These are phyloP conservation scores for Lepidiolamprologus cunningtoni DNA, from an alignment of 2,113 vertebrate genomes.

Conservation along the genomic window DNA sequence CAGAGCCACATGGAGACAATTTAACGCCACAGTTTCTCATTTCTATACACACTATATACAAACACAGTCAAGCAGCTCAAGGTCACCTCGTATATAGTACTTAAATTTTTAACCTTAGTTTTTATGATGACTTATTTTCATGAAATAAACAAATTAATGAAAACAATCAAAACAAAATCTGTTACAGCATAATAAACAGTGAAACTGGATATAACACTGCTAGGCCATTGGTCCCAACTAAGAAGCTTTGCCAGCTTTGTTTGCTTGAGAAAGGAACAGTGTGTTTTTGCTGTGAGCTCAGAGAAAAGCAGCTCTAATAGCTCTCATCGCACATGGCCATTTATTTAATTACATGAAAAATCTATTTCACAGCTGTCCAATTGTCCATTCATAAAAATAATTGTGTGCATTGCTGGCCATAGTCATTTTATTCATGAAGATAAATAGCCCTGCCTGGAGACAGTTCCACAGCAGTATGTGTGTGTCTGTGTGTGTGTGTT, in stretches of 20 bases:
- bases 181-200: constrained; percentile 33
- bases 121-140: not conserved
- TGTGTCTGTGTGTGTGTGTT: not conserved
- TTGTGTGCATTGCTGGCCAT: not conserved
- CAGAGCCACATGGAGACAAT: constrained; percentile 31
- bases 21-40: constrained; percentile 7
- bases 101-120: not conserved
- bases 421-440: not conserved
- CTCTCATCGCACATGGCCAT: not conserved
- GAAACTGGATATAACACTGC: constrained; percentile 19
- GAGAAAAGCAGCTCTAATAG: not conserved
- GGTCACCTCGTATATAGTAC: constrained; percentile 28
- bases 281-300: not conserved
- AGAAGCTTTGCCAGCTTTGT: not conserved
- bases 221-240: not conserved
- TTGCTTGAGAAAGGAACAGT: constrained; percentile 34
- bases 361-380: not conserved
- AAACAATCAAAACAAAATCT: not conserved
- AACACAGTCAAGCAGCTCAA: constrained; percentile 3
- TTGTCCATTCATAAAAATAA: constrained; percentile 38
- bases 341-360: constrained; percentile 26
- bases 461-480: not conserved
- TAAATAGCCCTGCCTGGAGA: not conserved
- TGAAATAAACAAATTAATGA: not conserved
- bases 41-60: not conserved